A percentile compares a stretch with the other conserved stretches of the same genome.
phyloP scores from a whole-genome alignment of 2,113 vertebrate species.

The Phasianus colchicus region DNA sequence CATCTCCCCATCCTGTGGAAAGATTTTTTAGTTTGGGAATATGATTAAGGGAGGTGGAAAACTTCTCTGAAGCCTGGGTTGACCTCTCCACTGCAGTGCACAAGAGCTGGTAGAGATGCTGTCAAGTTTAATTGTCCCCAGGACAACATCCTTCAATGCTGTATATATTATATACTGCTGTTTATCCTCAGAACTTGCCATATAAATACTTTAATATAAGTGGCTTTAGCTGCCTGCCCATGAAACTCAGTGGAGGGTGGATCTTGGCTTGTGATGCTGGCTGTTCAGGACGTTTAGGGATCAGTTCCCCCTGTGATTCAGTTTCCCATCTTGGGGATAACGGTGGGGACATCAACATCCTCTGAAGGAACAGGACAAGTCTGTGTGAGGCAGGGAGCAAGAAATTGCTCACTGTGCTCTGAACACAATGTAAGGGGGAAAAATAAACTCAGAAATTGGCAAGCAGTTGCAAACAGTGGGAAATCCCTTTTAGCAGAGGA shows the following conservation, averaged over 20 bases:
- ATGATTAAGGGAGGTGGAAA: accelerated
- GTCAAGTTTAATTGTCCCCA: slow-evolving; percentile 16
- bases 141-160: neutral
- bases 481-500: neutral
- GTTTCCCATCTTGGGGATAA: neutral
- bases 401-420: neutral
- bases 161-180: neutral
- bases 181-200: neutral
- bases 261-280: neutral
- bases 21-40: neutral
- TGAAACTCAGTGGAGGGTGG: accelerated
- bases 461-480: neutral
- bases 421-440: accelerated
- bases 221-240: neutral
- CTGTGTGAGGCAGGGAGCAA: accelerated
- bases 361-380: accelerated
- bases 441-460: neutral
- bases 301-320: neutral
- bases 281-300: neutral
- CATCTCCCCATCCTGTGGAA: accelerated
- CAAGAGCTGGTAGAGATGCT: slow-evolving; percentile 32
- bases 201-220: neutral
- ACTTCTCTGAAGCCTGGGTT: neutral
- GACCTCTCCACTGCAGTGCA: neutral
- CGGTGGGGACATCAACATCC: neutral